phyloP scores from a whole-genome alignment of 2,113 vertebrate species.

The Neofelis nebulosa region DNA sequence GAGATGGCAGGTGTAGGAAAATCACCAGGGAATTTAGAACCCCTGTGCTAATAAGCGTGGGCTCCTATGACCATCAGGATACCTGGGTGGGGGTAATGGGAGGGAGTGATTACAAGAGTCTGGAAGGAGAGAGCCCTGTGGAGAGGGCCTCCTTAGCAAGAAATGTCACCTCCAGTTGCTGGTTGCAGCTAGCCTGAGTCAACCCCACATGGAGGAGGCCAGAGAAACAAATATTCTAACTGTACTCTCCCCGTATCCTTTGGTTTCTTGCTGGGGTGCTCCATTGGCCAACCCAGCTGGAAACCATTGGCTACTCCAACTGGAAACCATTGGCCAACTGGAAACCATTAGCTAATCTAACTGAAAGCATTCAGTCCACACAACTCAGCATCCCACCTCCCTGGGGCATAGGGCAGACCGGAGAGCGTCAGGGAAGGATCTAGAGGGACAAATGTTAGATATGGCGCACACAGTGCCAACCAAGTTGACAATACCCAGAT shows the following conservation, averaged over 20 bases:
- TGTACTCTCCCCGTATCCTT: background rate
- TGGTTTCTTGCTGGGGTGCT: background rate
- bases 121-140: background rate
- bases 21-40: background rate
- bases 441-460: background rate
- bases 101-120: background rate
- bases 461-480: background rate
- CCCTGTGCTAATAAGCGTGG: background rate
- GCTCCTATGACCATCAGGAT: background rate
- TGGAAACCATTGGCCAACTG: background rate
- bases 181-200: background rate
- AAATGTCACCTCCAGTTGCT: background rate
- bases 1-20: background rate
- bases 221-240: background rate
- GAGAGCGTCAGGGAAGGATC: background rate
- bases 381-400: background rate
- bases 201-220: background rate
- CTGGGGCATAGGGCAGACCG: no score
- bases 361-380: background rate
- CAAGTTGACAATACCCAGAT: background rate
- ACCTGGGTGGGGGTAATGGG: background rate
- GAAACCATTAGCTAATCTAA: background rate
- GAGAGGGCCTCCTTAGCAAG: background rate
- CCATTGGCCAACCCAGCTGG: background rate
- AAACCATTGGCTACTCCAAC: background rate